phyloP scores from a whole-genome alignment of 2,113 vertebrate genomes.

The Oplegnathus fasciatus region DNA sequence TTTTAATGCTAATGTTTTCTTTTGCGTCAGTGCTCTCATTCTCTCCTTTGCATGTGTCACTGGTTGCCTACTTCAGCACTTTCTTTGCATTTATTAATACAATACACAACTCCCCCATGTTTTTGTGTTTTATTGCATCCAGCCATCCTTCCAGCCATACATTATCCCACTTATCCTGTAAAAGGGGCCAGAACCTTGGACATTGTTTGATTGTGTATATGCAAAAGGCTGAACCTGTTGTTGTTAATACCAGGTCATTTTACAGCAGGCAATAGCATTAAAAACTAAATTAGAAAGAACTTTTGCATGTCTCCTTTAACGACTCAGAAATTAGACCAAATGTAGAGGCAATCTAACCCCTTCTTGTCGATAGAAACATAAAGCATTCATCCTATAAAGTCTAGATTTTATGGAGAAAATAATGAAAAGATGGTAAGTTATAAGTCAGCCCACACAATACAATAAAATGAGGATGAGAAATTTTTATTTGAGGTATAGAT shows the following conservation, averaged over 20 bases:
- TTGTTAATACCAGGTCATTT: slow-evolving; percentile 7
- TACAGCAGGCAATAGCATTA: not conserved
- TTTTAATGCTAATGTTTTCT: too few species aligned
- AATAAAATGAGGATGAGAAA: slow-evolving; percentile 16
- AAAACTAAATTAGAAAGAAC: slow-evolving; percentile 27
- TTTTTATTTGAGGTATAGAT: slow-evolving; percentile 38
- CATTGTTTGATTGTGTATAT: not conserved
- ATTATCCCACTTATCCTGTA: not conserved
- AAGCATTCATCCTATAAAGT: slow-evolving; percentile 31
- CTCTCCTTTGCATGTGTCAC: too few species aligned
- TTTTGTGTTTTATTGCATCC: not conserved
- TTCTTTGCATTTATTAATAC: too few species aligned
- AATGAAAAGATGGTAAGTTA: slow-evolving; percentile 28
- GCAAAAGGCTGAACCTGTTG: not conserved
- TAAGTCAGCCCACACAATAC: slow-evolving; percentile 9
- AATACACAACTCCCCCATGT: too few species aligned
- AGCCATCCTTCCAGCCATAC: not conserved
- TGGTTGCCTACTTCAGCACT: too few species aligned
- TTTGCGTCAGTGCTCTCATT: too few species aligned
- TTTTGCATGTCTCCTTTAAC: slow-evolving; percentile 30
- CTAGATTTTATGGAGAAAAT: slow-evolving; percentile 27
- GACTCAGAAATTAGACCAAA: slow-evolving; percentile 13
- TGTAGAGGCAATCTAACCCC: not conserved
- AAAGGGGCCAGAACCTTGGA: not conserved
- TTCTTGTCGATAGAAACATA: slow-evolving; percentile 2